Evolutionary conservation across 2,113 vertebrate genomes (phyloP), one percentile per base, ranked within the genome.

Genomic region (Neogale vison): DNA sequence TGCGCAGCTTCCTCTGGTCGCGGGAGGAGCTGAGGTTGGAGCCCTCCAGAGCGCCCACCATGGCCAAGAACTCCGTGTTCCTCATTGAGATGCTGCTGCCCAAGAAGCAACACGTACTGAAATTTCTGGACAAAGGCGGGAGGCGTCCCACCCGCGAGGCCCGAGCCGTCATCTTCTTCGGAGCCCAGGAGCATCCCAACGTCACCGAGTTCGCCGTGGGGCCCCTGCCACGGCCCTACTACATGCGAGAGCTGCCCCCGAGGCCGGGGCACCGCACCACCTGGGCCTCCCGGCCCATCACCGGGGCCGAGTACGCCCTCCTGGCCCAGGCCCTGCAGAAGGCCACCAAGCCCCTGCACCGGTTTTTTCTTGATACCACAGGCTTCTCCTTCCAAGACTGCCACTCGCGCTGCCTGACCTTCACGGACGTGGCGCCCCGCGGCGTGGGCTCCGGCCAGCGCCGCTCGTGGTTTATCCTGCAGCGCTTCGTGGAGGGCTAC

Each of bases 31-130:
- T 99, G 94, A 95, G 90, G 31, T 98, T 99, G 67, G 97, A 98
- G 8, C 47, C 98, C 0, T 98, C 98, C 26, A 34, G 0, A 0
- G 89, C n/a, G 2, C 97, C 52, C 0, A n/a, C 96, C 7, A 72
- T 99, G 47, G 98, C 98, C 88, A 99, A 99, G 97, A 99, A 99
- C 98, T 99, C 98, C 1, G 99, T 99, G 80, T 98, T 99, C 34
- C 98, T 99, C 90, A 99, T 99, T 4, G 99, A 99, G 97, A 98
- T 99, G 79, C 98, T 99, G 82, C 72, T 99, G 21, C 99, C 99
- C 17, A 98, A 77, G 83, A 99, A 99, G 95, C 98, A 98, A 0
- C 96, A 96, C 2, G 99, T 99, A 13, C 98, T 99, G 85, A 97
- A 81, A 36, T 99, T 99, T 81, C 98, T 99, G 94, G 99, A 99